Base-by-base conservation (phyloP, 2,888 invertebrate species). In the Lasioglossum morio region DNA sequence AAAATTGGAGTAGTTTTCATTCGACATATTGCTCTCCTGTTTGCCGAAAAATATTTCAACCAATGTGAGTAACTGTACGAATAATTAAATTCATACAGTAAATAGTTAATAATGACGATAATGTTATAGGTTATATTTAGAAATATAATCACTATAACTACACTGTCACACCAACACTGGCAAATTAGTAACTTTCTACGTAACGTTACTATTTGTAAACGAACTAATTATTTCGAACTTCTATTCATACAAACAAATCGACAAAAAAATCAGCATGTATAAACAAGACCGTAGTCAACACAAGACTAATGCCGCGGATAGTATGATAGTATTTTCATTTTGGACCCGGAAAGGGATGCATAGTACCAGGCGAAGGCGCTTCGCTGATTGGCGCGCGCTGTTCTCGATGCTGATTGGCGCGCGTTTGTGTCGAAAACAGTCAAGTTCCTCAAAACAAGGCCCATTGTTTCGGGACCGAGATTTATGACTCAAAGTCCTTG, bases 61-160 rank as follows among this genome's bases (percentile, higher is more conserved):
- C 37, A 53, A 27, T 40, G n/a, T 27, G 48, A 37, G 27, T 7
- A 16, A 79, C 12, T 27, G 57, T 60, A 60, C 27, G 46, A 79
- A 75, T 16, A 34, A 34, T 78, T 19, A 43, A 66, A 53, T 37
- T 43, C 34, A 19, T 19, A n/a, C 7, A 12, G 23, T 23, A 43
- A 76, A 76, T 57, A n/a, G 57, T 69, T 57, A 10, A 27, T 60
- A 37, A 70, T 66, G 30, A 40, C 30, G 34, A 43, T 46, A 48
- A 43, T 40, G 34, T 69, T 34, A 14, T 34, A 82, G 82, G 80
- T 82, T 82, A 82, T 79, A 37, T 70, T 69, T 37, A n/a, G 7
- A 10, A 43, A 70, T 46, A 78, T 27, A 60, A 76, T 16, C 53
- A 37, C 30, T 34, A 73, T 5, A n/a, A 66, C 48, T 40, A 48